Evolutionary conservation across 64 coral and sea anemone genomes (phyloP).

Genomic region (Porites lutea): DNA sequence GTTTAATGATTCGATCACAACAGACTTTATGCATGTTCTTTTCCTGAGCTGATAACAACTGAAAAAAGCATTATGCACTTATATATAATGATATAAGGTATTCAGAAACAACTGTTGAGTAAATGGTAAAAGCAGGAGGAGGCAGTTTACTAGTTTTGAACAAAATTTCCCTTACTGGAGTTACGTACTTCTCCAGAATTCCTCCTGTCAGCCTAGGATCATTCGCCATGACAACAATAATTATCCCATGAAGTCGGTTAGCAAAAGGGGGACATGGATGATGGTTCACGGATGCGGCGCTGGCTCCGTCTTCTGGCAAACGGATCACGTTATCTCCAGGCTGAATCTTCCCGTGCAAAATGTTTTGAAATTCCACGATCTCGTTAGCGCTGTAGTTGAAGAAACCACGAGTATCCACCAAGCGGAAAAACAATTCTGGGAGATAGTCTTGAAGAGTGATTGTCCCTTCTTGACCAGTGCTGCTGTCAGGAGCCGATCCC

Average conservation of each 20-base stretch:
- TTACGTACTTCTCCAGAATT: slow-evolving; percentile 43
- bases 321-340: slow-evolving; percentile 57
- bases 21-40: too few relatives aligned
- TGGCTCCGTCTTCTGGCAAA: slow-evolving; percentile 9
- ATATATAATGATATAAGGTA: too few relatives aligned
- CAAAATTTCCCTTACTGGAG: slow-evolving; percentile 39
- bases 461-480: background rate
- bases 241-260: slow-evolving; percentile 57
- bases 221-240: slow-evolving; percentile 70
- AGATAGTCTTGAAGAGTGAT: slow-evolving; percentile 72
- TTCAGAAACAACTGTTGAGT: too few relatives aligned
- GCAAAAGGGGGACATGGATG: background rate
- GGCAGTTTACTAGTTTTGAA: slow-evolving; percentile 30
- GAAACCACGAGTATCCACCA: slow-evolving; percentile 83
- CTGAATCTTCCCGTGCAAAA: slow-evolving; percentile 64
- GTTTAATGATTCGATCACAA: too few relatives aligned
- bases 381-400: slow-evolving; percentile 57
- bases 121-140: too few relatives aligned
- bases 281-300: background rate
- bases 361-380: slow-evolving; percentile 50
- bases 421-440: slow-evolving; percentile 62
- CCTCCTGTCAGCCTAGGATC: slow-evolving; percentile 45
- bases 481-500: slow-evolving; percentile 5
- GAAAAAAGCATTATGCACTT: too few relatives aligned
- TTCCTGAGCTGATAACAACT: too few relatives aligned